Percentiles rank a stretch among this genome's conserved stretches.
These are phyloP conservation scores for Lymantria dispar DNA, from an alignment of 2,888 invertebrate genomes.

Conservation along the genomic window DNA sequence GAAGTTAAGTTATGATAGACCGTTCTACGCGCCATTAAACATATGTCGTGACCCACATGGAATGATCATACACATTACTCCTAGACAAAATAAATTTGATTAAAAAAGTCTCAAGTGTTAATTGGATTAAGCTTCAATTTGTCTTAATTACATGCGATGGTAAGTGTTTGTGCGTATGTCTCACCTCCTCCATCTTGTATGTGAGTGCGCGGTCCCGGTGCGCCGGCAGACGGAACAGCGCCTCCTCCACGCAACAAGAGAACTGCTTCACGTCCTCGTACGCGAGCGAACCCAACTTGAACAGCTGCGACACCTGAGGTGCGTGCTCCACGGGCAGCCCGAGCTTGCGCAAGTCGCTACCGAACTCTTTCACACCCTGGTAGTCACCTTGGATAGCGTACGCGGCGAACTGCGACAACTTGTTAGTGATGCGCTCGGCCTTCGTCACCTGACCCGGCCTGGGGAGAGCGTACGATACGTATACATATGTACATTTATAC, in stretches of 20 bases:
- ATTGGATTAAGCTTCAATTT: too few relatives aligned
- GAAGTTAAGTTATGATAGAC: too few relatives aligned
- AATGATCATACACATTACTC: too few relatives aligned
- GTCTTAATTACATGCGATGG: background rate
- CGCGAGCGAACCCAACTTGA: conserved; percentile 95
- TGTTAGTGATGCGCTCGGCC: conserved; percentile 95
- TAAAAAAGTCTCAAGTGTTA: too few relatives aligned
- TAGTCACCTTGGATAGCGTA: conserved; percentile 97
- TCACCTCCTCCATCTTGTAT: conserved; percentile 98
- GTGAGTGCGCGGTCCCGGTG: conserved; percentile 94
- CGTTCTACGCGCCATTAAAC: too few relatives aligned
- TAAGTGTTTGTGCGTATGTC: conserved; percentile 35
- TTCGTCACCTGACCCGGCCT: conserved; percentile 97
- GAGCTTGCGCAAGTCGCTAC: conserved; percentile 94
- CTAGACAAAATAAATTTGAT: too few relatives aligned
- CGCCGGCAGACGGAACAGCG: conserved; percentile 92
- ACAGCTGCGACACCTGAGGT: conserved; percentile 96
- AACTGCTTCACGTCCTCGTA: conserved; percentile 96
- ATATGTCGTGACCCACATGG: too few relatives aligned
- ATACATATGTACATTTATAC: background rate
- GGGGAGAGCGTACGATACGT: background rate
- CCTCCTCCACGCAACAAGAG: conserved; percentile 95
- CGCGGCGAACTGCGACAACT: conserved; percentile 95
- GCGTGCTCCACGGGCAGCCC: conserved; percentile 98
- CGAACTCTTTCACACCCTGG: conserved; percentile 96